A percentile compares a stretch with the other conserved stretches of the same genome.
Conservation (phyloP, 2,113 vertebrate species). For the Cygnus buccinator region DNA sequence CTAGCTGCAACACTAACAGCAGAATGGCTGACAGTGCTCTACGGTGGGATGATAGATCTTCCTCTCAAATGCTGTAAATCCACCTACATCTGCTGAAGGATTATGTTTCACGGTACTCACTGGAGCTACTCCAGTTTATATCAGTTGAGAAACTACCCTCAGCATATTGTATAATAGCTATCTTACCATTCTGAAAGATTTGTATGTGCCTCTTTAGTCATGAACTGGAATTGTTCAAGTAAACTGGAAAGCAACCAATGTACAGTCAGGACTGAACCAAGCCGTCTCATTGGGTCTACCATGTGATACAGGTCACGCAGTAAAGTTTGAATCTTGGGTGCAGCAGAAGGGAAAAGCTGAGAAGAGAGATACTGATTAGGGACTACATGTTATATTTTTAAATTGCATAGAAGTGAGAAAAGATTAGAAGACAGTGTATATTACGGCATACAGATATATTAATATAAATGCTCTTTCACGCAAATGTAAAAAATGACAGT, state of each 20-base stretch:
- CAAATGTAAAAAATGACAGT: neutral
- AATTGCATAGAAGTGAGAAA: neutral
- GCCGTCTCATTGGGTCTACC: slow-evolving; percentile 38
- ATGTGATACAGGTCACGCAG: slow-evolving; percentile 66
- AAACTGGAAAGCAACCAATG: slow-evolving; percentile 75
- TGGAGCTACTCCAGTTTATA: neutral
- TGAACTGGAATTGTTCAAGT: slow-evolving; percentile 72
- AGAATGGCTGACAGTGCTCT: neutral
- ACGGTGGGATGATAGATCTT: neutral
- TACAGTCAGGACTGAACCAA: slow-evolving; percentile 54
- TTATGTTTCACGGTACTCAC: neutral
- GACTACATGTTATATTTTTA: neutral
- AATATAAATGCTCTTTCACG: neutral
- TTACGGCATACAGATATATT: neutral
- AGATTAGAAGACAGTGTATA: neutral
- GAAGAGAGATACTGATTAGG: slow-evolving; percentile 37
- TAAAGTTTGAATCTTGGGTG: slow-evolving; percentile 62
- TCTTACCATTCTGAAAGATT: slow-evolving; percentile 74
- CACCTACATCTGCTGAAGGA: neutral
- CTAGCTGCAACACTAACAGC: neutral
- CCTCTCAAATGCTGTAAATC: neutral
- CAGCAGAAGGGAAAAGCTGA: slow-evolving; percentile 84
- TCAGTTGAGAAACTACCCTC: neutral
- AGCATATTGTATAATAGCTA: neutral
- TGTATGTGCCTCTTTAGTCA: slow-evolving; percentile 46